These are phyloP conservation scores for Tetragonisca angustula DNA, from an alignment of 2,888 invertebrate genomes.

Conservation along the genomic window DNA sequence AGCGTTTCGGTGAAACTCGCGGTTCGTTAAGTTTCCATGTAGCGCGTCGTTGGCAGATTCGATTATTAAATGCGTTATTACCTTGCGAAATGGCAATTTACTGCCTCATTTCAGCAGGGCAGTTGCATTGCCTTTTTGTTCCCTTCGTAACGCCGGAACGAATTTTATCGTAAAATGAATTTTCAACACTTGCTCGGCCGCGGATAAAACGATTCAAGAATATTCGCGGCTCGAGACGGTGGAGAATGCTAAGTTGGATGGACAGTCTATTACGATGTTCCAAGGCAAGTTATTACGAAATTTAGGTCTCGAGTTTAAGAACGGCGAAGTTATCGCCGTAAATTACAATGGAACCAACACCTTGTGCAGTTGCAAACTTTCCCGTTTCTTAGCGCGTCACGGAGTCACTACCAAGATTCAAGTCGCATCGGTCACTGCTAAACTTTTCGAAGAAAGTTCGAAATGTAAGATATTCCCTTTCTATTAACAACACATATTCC, in stretches of 20 bases:
- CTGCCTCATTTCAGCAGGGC: slow-evolving; percentile 24
- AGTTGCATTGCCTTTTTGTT: not conserved
- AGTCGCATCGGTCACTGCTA: not conserved
- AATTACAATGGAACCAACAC: slow-evolving; percentile 13
- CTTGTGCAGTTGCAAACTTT: not conserved
- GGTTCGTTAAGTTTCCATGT: not conserved
- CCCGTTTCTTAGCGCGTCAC: not conserved
- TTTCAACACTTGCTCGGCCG: slow-evolving; percentile 16
- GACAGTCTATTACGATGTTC: not conserved
- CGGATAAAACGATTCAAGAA: not conserved
- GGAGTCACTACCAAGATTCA: too few species aligned
- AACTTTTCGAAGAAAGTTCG: not conserved
- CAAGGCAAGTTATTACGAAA: not conserved
- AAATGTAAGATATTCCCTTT: not conserved
- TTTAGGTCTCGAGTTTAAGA: slow-evolving; percentile 5
- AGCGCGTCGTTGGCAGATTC: slow-evolving; percentile 1
- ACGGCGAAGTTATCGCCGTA: slow-evolving; percentile 10
- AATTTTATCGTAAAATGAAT: not conserved
- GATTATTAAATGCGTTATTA: slow-evolving; percentile 46
- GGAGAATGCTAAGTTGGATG: not conserved
- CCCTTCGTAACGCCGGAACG: not conserved
- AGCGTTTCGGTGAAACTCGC: slow-evolving; percentile 6
- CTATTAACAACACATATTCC: not conserved
- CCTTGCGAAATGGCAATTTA: slow-evolving; percentile 46
- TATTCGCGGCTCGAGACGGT: not conserved